These are phyloP conservation scores for Felis chaus DNA, from an alignment of 2,113 vertebrate species.

Conservation along the genomic window DNA sequence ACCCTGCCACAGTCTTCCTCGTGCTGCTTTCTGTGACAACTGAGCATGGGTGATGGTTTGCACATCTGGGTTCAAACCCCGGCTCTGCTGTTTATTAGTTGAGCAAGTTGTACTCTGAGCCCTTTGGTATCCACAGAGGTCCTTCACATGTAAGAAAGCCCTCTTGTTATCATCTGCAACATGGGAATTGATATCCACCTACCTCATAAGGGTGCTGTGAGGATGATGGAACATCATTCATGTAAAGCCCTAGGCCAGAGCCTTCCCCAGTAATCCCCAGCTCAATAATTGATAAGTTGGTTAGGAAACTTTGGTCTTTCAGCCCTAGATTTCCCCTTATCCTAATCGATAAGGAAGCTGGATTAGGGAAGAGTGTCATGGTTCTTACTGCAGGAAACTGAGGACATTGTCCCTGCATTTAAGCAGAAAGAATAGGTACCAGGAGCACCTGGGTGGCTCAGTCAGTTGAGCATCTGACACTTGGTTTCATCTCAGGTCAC, in stretches of 20 bases:
- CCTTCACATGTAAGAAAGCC: neutral
- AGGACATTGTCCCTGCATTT: neutral
- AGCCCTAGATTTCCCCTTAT: neutral
- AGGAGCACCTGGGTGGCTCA: too few relatives aligned
- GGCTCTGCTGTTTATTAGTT: neutral
- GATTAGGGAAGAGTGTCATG: neutral
- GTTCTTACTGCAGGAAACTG: neutral
- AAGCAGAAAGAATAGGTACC: neutral
- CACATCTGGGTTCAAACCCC: neutral
- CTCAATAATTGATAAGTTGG: neutral
- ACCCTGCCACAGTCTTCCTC: neutral
- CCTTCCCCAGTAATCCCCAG: neutral
- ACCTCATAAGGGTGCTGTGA: neutral
- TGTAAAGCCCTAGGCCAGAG: neutral
- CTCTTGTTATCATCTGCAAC: neutral
- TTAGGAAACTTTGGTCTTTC: neutral
- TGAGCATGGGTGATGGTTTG: neutral
- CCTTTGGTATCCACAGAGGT: neutral
- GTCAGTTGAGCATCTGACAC: too few relatives aligned
- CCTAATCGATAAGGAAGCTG: neutral
- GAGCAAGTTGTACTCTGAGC: neutral
- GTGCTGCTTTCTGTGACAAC: accelerated
- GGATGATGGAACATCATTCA: neutral
- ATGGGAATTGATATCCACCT: neutral
- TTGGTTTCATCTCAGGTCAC: too few relatives aligned